Percentiles rank a stretch among this genome's conserved stretches.
These are phyloP conservation scores for Merops nubicus DNA, from an alignment of 2,113 vertebrate species.

Conservation along the genomic window DNA sequence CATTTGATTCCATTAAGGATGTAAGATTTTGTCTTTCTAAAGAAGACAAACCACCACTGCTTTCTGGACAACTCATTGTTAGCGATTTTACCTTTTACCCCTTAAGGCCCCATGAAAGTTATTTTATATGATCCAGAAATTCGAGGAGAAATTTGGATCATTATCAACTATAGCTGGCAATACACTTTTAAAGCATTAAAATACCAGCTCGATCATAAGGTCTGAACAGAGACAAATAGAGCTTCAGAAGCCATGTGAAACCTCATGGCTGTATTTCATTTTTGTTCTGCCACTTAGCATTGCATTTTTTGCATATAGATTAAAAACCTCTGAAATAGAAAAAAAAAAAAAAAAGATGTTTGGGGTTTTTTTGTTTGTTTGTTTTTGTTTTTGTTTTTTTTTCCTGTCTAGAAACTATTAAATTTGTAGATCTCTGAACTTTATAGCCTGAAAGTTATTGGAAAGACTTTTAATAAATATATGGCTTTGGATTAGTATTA, in stretches of 20 bases:
- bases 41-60: background rate
- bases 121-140: background rate
- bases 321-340: background rate
- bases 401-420: background rate
- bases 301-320: background rate
- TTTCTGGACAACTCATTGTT: background rate
- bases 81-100: background rate
- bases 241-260: background rate
- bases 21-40: background rate
- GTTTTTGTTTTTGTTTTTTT: no score
- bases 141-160: background rate
- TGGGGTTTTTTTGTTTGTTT: no score
- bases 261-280: background rate
- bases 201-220: background rate
- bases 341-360: background rate
- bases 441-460: background rate
- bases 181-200: background rate
- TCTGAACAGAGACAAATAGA: background rate
- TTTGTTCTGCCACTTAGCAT: background rate
- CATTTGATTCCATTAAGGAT: background rate
- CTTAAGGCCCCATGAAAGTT: background rate
- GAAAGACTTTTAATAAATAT: background rate
- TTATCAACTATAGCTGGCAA: background rate
- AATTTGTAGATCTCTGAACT: background rate
- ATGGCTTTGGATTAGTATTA: background rate